phyloP scores from a whole-genome alignment of 1,140 invertebrate species.

The Coenobita brevimanus region DNA sequence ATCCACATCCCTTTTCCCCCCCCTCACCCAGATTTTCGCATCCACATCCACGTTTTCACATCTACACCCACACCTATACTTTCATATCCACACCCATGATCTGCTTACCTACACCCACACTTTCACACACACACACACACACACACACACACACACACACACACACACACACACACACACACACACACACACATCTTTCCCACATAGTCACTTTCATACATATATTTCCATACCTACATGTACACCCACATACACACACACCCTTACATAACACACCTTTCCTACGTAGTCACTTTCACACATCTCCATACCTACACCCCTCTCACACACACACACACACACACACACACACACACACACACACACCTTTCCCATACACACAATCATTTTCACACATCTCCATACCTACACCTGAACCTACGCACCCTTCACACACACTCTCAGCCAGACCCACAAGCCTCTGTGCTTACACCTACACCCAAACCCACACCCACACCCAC shows the following conservation, averaged over 20 bases:
- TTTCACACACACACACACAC: constrained; percentile 1
- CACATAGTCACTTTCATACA: neutral
- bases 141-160: neutral
- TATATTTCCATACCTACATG: neutral
- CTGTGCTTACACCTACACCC: too few species aligned
- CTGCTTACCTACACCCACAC: neutral
- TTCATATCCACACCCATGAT: too few species aligned
- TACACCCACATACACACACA: constrained; percentile 8
- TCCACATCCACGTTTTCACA: too few species aligned
- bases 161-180: neutral
- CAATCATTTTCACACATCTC: neutral
- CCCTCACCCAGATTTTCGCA: too few species aligned
- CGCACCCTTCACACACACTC: neutral
- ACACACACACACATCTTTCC: neutral
- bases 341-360: constrained; percentile 2
- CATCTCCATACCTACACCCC: neutral
- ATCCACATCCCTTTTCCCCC: too few species aligned
- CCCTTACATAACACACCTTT: neutral
- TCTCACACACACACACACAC: neutral
- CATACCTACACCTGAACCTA: too few species aligned
- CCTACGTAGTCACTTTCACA: neutral
- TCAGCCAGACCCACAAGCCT: too few species aligned
- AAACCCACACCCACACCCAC: too few species aligned
- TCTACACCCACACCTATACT: too few species aligned
- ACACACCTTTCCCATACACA: neutral